These are phyloP conservation scores for Pygoscelis antarcticus DNA, from an alignment of 2,113 vertebrate genomes.

Conservation along the genomic window DNA sequence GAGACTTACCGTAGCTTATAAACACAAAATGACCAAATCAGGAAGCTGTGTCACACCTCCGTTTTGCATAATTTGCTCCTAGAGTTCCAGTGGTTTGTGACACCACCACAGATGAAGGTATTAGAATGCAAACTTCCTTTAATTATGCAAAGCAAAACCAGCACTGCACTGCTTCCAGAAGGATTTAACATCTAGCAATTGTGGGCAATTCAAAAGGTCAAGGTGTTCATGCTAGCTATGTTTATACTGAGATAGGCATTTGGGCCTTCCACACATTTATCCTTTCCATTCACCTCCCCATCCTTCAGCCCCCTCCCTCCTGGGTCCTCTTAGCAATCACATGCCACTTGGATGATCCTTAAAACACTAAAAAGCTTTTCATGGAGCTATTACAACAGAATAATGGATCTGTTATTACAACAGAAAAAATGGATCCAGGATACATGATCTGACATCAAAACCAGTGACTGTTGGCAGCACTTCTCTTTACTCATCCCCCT, in stretches of 20 bases:
- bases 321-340: background rate
- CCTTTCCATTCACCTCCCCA: background rate
- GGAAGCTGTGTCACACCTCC: slow-evolving; percentile 32
- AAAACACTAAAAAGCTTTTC: background rate
- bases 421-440: background rate
- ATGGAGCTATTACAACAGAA: background rate
- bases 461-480: background rate
- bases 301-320: background rate
- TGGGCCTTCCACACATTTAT: background rate
- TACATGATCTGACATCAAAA: background rate
- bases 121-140: slow-evolving; percentile 15
- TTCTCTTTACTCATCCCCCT: background rate
- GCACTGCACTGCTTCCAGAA: background rate
- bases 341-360: background rate
- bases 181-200: background rate
- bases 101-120: background rate
- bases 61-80: slow-evolving; percentile 20
- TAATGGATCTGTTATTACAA: no score
- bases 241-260: background rate
- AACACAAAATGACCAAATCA: slow-evolving; percentile 6
- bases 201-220: background rate
- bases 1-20: background rate
- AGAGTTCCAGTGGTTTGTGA: background rate
- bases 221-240: background rate
- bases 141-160: slow-evolving; percentile 30